Evolutionary conservation across 2,113 vertebrate species (phyloP).

Genomic region (Notothenia rossii): DNA sequence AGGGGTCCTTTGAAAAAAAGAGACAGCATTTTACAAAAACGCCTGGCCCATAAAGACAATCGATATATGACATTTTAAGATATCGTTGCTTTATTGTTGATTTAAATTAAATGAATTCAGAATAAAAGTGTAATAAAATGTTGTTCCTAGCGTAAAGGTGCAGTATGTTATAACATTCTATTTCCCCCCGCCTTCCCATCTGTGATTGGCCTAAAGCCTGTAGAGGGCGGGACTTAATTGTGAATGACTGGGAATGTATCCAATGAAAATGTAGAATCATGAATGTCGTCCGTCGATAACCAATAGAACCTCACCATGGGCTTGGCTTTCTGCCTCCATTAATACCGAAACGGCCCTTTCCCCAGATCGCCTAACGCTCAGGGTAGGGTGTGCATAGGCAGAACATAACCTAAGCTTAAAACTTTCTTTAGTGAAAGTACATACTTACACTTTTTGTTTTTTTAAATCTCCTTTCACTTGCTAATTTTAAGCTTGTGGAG

Average conservation of each 20-base stretch:
- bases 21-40: fast-evolving
- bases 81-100: neutral
- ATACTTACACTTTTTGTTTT: slow-evolving; percentile 68
- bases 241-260: slow-evolving; percentile 7
- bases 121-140: neutral
- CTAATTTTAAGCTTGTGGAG: slow-evolving; percentile 22
- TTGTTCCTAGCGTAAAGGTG: neutral
- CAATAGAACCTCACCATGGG: slow-evolving; percentile 65
- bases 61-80: neutral
- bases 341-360: slow-evolving; percentile 43
- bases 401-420: slow-evolving; percentile 78
- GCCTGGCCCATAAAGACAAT: neutral
- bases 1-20: neutral
- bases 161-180: neutral
- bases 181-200: neutral
- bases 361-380: slow-evolving; percentile 78
- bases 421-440: slow-evolving; percentile 70
- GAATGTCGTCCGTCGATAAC: slow-evolving; percentile 8
- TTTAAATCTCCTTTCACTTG: slow-evolving; percentile 44
- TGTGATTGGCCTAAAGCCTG: slow-evolving; percentile 23
- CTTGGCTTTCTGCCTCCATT: slow-evolving; percentile 56
- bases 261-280: slow-evolving; percentile 43
- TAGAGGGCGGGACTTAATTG: neutral
- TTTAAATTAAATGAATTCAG: neutral
- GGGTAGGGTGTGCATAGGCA: slow-evolving; percentile 86